Base-by-base conservation (phyloP, 2,797 vertebrate genomes). In the Characodon lateralis region DNA sequence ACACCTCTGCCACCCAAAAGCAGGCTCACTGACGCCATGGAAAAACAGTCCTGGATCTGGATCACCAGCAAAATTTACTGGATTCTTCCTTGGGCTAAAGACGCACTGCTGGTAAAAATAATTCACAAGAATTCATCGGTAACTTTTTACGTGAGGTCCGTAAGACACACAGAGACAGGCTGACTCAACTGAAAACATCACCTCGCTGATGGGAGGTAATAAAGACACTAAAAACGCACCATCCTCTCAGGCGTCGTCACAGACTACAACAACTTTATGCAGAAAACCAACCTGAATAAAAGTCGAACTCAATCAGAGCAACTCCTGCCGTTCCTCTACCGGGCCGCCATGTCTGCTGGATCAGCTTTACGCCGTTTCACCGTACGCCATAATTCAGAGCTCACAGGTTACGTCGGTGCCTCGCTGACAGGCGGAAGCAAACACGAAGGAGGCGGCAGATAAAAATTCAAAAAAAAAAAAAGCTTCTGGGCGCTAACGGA, bases 341-440 rank as follows among this genome's bases (percentile, higher is more conserved):
- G 26, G 43, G 83, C 46, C 56, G 84, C 87, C 89, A 82, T 85
- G 73, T 86, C 69, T 26, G 86, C 18, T 73, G 78, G 48, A 69
- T 70, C 43, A 48, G 61, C 73, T 55, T 12, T 14, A 12, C 1
- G 58, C 16, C 1, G n/a, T 0, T 65, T 85, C 70, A 39, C 71
- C 28, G 50, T 7, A 6, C 1, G 28, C 16, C 59, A 20, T 63
- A 2, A 3, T 13, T 35, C 48, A 9, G 35, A 55, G 61, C 58
- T 22, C 0, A 0, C 72, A 0, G 7, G 55, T 58, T 71, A 55
- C 76, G 76, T 83, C 1, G 26, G 71, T 22, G 2, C 3, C 0
- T n/a, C 0, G 12, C 28, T 0, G 3, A 18, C n/a, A 0, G 7
- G 66, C 46, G 22, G 13, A 39, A 1, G 24, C 0, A 13, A 66